phyloP scores from a whole-genome alignment of 37 sponge, comb jelly and placozoan genomes.

The Amphimedon queenslandica region DNA sequence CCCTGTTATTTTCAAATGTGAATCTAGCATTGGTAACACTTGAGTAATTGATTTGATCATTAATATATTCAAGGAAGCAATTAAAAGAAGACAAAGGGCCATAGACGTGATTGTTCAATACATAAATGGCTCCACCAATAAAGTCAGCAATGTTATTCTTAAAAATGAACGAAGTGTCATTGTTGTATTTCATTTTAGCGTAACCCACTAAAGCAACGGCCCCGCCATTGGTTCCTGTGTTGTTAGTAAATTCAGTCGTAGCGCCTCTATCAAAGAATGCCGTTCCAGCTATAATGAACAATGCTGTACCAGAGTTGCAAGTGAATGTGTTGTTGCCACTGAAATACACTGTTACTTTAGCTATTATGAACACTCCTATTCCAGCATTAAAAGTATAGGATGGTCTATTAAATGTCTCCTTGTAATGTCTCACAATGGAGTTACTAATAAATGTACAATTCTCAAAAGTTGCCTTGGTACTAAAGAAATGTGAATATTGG shows the following conservation, averaged over 20 bases:
- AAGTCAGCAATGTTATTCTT: not conserved
- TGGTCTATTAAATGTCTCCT: not conserved
- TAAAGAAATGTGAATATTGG: not conserved
- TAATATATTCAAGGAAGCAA: conserved; percentile 1
- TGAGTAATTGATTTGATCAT: not conserved
- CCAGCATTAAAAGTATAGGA: not conserved
- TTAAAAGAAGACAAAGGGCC: not conserved
- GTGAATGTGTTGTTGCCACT: not conserved
- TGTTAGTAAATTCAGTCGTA: not conserved
- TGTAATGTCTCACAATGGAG: not conserved
- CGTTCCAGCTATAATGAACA: not conserved
- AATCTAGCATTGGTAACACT: not conserved
- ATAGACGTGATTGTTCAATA: not conserved
- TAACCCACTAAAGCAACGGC: not conserved
- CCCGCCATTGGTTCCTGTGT: not conserved
- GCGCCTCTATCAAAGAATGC: not conserved
- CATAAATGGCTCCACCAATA: conserved; percentile 8
- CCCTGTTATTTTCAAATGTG: not conserved
- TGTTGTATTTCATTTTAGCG: not conserved
- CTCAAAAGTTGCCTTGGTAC: not conserved
- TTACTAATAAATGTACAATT: conserved; percentile 3
- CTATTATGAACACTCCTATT: not conserved
- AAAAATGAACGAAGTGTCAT: not conserved
- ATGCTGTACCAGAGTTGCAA: not conserved
- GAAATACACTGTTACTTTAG: conserved; percentile 1